These are phyloP conservation scores for Scrobipalpa atriplicella DNA, from an alignment of 2,888 invertebrate genomes.

Conservation along the genomic window DNA sequence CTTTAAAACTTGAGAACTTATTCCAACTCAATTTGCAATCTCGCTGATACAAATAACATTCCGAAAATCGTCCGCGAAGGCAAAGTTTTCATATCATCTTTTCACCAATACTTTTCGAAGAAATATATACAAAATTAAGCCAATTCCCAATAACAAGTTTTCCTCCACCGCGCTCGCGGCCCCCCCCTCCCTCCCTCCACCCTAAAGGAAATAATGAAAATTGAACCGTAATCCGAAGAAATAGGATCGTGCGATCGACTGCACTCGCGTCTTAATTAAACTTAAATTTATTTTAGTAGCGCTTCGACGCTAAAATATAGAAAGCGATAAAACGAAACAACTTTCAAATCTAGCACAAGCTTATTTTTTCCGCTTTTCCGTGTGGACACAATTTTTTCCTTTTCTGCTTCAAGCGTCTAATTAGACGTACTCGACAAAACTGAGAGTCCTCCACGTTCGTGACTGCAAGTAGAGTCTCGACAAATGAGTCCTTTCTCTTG, in stretches of 20 bases:
- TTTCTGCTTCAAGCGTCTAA: conserved; percentile 16
- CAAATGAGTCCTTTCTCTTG: conserved; percentile 25
- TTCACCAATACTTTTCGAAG: conserved; percentile 19
- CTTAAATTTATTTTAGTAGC: conserved; percentile 9
- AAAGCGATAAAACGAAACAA: neutral
- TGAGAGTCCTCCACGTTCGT: conserved; percentile 9
- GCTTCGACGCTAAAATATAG: neutral
- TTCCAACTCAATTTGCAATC: conserved; percentile 3
- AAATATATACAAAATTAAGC: conserved; percentile 25
- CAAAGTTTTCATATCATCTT: conserved; percentile 19
- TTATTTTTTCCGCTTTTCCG: neutral
- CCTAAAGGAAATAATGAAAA: conserved; percentile 13
- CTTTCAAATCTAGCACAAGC: conserved; percentile 2
- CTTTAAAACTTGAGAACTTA: neutral
- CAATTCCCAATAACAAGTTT: conserved; percentile 24
- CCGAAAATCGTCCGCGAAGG: neutral
- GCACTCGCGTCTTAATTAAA: conserved; percentile 1
- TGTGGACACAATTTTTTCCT: conserved; percentile 11
- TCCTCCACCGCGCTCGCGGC: neutral
- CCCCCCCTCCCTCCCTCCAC: neutral
- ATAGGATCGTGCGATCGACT: conserved; percentile 7
- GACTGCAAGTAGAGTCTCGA: conserved; percentile 19
- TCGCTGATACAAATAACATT: conserved; percentile 11
- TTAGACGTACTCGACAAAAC: conserved; percentile 20
- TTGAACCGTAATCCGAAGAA: conserved; percentile 6